Base-by-base conservation (phyloP, 92 coral and sea anemone species). In the Meandrina meandrites region DNA sequence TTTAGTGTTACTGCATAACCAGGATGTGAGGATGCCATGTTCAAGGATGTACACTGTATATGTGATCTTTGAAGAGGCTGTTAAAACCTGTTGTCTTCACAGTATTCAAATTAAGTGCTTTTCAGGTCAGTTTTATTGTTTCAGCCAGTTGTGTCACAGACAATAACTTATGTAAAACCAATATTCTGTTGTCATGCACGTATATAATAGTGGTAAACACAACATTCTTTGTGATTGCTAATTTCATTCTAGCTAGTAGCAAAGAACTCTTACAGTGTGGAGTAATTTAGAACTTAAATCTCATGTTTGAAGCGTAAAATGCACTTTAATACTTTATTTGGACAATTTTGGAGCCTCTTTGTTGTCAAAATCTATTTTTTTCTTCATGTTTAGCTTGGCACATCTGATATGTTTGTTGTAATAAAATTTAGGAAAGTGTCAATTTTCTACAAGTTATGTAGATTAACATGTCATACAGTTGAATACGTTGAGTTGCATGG, bases 111-210 rank as follows among this genome's bases (percentile, higher is more conserved):
- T 56, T 42, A 48, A 56, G 71, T 73, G 80, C 51, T 75, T 54
- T 84, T 28, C 28, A 73, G 80, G 87, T 84, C 79, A 84, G 87
- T 84, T 30, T 35, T 72, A 47, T 84, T 56, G 71, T 73, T 84
- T 84, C 15, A 40, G 70, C 53, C n/a, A 10, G 58, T 58, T 73
- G 79, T 50, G 79, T 74, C 32, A 27, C 56, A 35, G 62, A 73
- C 87, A 74, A 84, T 83, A 0, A 30, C 36, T 15, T 12, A 12
- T 56, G 10, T 27, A 74, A 32, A 54, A 35, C 50, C 34, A 57
- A 73, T 42, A 56, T 24, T 57, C 53, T 73, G 51, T 74, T 48
- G 69, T 73, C 51, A 56, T 84, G 80, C 73, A 57, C 7, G 27
- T 28, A 54, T 53, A 28, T 50, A 72, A 36, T 22, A 54, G 48